Evolutionary conservation across 1,140 invertebrate species (phyloP), one percentile per base, ranked within the genome.

Genomic region (Drosophila bocqueti): DNA sequence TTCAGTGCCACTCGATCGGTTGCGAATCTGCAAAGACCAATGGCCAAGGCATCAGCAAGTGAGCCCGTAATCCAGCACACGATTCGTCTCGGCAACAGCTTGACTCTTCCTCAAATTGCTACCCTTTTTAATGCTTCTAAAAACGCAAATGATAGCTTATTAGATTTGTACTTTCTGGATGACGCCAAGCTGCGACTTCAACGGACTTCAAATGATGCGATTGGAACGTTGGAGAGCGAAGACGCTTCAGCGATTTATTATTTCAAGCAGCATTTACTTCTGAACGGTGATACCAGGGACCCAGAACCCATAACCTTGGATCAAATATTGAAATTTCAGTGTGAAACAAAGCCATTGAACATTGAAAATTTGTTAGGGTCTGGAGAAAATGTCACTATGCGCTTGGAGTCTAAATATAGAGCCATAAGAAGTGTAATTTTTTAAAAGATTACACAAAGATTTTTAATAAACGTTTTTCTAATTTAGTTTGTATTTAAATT

Each of bases 211-310:
- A 45, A 43, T 10, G 10, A 16, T 59, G 26, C 40, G 10, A 15
- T 42, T 52, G 47, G 68, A 46, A 73, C 34, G 1, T 16, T 91
- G 9, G 43, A 83, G 47, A 69, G 71, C 55, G 43, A 68, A 21
- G 76, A 89, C 66, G 69, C 72, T 31, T 66, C 76, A 9, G 72
- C 79, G 5, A 46, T 91, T 40, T 89, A 78, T 58, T 73, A 85
- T 50, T 52, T 89, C 4, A 91, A 91, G 49, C 54, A 76, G 31
- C 67, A 83, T 31, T 57, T 89, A 11, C 9, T 65, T 29, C 65
- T 76, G 8, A 85, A 79, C 62, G 47, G 18, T 1, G n/a, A 55
- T 1, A 18, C 2, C 4, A n/a, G 36, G 10, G 15, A 49, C 15
- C 42, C 29, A 6, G 26, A 45, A 45, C 9, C 10, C 15, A 4